These are phyloP conservation scores for Plebejus argus DNA, from an alignment of 2,888 invertebrate genomes.

Conservation along the genomic window DNA sequence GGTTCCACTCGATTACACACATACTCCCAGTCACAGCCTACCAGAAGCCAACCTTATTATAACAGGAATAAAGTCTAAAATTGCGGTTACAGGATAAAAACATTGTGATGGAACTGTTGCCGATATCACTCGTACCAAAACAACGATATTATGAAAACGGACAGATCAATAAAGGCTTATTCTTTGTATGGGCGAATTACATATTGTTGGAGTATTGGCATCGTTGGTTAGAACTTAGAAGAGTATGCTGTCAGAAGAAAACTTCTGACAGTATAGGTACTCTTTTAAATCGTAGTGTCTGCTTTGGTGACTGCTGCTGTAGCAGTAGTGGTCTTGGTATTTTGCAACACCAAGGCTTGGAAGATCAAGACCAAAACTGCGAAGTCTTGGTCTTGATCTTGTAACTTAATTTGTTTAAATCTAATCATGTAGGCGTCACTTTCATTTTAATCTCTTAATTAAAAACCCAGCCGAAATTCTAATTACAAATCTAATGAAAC, in stretches of 20 bases:
- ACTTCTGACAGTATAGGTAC: background rate
- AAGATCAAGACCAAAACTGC: too few relatives aligned
- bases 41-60: background rate
- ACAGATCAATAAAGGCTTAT: background rate
- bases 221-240: too few relatives aligned
- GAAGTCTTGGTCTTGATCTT: too few relatives aligned
- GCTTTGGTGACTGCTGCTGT: too few relatives aligned
- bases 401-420: too few relatives aligned
- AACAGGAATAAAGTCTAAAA: background rate
- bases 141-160: background rate
- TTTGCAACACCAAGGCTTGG: too few relatives aligned
- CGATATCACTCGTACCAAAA: background rate
- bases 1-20: constrained; percentile 26
- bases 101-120: background rate
- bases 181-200: background rate
- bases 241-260: background rate
- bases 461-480: background rate
- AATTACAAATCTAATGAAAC: background rate
- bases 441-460: background rate
- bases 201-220: background rate
- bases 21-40: background rate
- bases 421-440: background rate
- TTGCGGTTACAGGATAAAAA: background rate
- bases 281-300: too few relatives aligned
- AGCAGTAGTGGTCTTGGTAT: too few relatives aligned